Evolutionary conservation across 2,113 vertebrate genomes (phyloP).

Genomic region (Burhinus oedicnemus): DNA sequence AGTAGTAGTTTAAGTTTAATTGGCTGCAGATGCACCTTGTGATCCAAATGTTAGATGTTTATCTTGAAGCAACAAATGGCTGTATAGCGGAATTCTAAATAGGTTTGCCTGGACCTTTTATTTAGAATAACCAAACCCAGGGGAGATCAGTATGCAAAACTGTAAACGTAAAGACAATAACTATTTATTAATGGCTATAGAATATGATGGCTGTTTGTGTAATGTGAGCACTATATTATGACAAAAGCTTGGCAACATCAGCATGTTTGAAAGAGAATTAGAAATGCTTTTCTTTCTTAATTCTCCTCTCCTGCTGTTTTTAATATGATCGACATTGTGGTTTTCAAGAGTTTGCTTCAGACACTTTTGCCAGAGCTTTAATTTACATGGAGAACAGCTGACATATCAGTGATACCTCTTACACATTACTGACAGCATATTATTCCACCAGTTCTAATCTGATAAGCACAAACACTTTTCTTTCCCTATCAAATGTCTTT

Average conservation of each 20-base stretch:
- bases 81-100: constrained; percentile 32
- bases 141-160: constrained; percentile 60
- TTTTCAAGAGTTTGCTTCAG: constrained; percentile 73
- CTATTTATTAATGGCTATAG: constrained; percentile 72
- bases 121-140: constrained; percentile 54
- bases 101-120: constrained; percentile 65
- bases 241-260: constrained; percentile 79
- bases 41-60: constrained; percentile 53
- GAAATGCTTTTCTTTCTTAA: constrained; percentile 84
- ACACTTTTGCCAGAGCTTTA: constrained; percentile 75
- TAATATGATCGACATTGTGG: constrained; percentile 81
- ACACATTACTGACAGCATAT: background rate
- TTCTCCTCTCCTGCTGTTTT: constrained; percentile 80
- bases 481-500: constrained; percentile 19
- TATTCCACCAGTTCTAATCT: constrained; percentile 35
- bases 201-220: constrained; percentile 73
- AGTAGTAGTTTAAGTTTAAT: constrained; percentile 57
- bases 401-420: constrained; percentile 44
- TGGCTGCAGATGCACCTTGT: constrained; percentile 56
- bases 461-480: constrained; percentile 34
- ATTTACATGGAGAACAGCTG: constrained; percentile 77
- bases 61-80: constrained; percentile 34
- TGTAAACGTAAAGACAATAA: constrained; percentile 73
- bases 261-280: constrained; percentile 79
- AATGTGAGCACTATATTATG: constrained; percentile 75